A percentile compares a stretch with the other conserved stretches of the same genome.
Evolutionary conservation across 2,797 vertebrate species (phyloP).

Genomic region (Denticeps clupeoides): DNA sequence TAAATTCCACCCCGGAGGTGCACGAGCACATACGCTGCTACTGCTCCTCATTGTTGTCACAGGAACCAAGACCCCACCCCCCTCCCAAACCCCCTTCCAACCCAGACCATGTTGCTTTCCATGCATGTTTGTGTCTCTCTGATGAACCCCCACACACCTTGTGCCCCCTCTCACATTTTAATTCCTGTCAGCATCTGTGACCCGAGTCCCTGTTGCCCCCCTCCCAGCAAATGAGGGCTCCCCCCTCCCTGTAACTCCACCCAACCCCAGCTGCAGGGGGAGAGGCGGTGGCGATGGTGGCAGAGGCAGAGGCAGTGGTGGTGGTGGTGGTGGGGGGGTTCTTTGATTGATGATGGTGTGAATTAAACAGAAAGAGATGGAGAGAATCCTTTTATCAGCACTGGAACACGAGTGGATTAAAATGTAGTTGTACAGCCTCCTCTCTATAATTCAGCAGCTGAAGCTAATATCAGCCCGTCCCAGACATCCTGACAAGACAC

Average conservation of each 20-base stretch:
- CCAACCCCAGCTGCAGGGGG: constrained; percentile 37
- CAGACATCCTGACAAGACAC: constrained; percentile 46
- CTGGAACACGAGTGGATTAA: constrained; percentile 70
- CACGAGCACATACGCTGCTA: no score
- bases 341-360: constrained; percentile 71
- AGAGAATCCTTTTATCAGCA: constrained; percentile 71
- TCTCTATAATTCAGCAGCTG: constrained; percentile 57
- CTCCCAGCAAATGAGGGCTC: constrained; percentile 11
- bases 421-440: constrained; percentile 67
- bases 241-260: background rate
- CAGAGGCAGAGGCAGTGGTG: no score
- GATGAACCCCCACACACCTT: constrained; percentile 54
- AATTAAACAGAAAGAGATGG: constrained; percentile 69
- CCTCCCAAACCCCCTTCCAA: no score
- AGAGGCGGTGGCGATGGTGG: no score
- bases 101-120: no score
- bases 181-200: constrained; percentile 63
- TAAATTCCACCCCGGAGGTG: no score
- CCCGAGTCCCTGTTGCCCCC: constrained; percentile 47
- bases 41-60: no score
- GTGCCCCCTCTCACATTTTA: constrained; percentile 58
- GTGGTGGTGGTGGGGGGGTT: constrained; percentile 20
- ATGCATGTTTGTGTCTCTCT: constrained; percentile 59
- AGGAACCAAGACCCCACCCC: no score
- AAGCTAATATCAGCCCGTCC: constrained; percentile 49